Conservation (phyloP, 1,140 invertebrate genomes). For the Neoseiulus cucumeris region DNA sequence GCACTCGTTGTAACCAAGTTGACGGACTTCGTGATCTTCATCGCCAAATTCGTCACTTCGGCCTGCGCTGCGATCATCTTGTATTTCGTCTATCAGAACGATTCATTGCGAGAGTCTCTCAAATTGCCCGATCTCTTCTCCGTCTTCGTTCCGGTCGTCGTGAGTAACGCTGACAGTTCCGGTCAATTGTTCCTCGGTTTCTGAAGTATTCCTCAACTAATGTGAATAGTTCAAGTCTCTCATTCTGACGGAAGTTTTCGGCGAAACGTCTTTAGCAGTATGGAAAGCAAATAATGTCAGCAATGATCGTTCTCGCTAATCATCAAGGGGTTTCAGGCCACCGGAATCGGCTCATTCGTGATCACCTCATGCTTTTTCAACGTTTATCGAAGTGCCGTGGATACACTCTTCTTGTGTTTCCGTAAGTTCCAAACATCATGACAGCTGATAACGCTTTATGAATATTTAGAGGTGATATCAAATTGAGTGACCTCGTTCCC, state of each 20-base stretch:
- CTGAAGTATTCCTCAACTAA: no score
- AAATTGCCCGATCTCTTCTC: slow-evolving; percentile 37
- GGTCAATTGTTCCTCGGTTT: slow-evolving; percentile 39
- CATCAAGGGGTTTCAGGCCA: not conserved
- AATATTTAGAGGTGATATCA: not conserved
- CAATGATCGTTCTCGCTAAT: no score
- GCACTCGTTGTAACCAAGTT: slow-evolving; percentile 27
- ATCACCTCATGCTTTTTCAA: slow-evolving; percentile 74
- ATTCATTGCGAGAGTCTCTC: not conserved
- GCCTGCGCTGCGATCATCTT: slow-evolving; percentile 30
- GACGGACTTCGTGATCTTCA: slow-evolving; percentile 71
- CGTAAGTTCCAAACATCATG: slow-evolving; percentile 15
- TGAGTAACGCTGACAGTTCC: slow-evolving; percentile 4
- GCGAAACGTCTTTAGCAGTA: no score
- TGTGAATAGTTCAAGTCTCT: no score
- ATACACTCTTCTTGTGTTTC: slow-evolving; percentile 88
- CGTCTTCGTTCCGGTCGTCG: slow-evolving; percentile 24
- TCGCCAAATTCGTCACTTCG: slow-evolving; percentile 68
- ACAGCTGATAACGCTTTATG: not conserved
- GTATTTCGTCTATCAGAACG: not conserved
- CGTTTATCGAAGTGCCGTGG: slow-evolving; percentile 81
- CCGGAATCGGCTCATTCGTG: slow-evolving; percentile 39
- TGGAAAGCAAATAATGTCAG: no score
- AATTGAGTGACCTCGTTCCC: not conserved
- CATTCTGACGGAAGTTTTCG: no score